Evolutionary conservation across 2,888 invertebrate genomes (phyloP).

Genomic region (Sericinus montela): DNA sequence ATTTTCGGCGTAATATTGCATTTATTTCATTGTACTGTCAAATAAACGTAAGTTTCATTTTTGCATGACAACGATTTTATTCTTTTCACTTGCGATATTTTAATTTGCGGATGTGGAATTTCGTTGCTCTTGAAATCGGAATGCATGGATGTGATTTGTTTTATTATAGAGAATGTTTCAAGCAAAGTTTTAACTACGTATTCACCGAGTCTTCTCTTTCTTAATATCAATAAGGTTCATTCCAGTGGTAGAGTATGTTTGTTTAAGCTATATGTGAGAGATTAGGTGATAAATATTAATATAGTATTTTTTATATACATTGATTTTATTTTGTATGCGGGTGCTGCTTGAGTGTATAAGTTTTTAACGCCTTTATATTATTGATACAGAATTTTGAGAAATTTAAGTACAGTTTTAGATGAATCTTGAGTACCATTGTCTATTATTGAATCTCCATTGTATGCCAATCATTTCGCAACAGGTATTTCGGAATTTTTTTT

Average conservation of each 20-base stretch:
- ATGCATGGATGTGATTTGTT: conserved; percentile 42
- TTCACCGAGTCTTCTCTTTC: conserved; percentile 28
- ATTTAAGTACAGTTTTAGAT: conserved; percentile 1
- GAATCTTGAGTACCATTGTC: conserved; percentile 14
- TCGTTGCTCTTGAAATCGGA: conserved; percentile 32
- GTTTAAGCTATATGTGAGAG: conserved; percentile 69
- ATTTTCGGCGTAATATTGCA: no score
- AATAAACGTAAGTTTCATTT: conserved; percentile 38
- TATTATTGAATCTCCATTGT: conserved; percentile 59
- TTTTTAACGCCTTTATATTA: conserved; percentile 30
- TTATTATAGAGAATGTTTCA: conserved; percentile 38
- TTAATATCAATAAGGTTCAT: conserved; percentile 61
- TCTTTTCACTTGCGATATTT: conserved; percentile 51
- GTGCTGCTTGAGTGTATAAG: conserved; percentile 59
- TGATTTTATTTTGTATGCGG: conserved; percentile 54
- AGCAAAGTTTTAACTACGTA: conserved; percentile 28
- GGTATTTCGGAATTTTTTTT: conserved; percentile 41
- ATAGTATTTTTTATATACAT: conserved; percentile 65
- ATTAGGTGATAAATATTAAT: conserved; percentile 48
- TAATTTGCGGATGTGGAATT: conserved; percentile 56
- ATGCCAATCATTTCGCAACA: conserved; percentile 25
- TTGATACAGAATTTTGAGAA: conserved; percentile 5
- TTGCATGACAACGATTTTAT: conserved; percentile 61
- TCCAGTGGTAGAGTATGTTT: conserved; percentile 67
- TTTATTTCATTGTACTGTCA: conserved; percentile 51